These are phyloP conservation scores for Oryzias dopingdopingensis DNA, from an alignment of 2,797 vertebrate genomes.

Conservation along the genomic window DNA sequence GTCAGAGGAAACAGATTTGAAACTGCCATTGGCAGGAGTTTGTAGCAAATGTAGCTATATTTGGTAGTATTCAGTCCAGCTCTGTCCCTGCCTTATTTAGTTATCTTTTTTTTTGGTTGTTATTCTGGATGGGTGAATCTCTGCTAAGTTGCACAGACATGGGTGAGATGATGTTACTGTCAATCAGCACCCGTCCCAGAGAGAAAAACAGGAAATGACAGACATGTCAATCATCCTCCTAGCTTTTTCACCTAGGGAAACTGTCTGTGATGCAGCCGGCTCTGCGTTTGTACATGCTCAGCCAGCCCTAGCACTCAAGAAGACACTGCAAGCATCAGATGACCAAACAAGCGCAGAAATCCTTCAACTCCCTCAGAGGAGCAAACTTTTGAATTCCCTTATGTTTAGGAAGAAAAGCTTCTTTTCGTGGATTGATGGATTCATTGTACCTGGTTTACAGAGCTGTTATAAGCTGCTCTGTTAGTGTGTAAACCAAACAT, in stretches of 20 bases:
- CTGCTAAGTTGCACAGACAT: conserved; percentile 14
- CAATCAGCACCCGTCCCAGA: conserved; percentile 53
- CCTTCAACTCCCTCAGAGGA: conserved; percentile 38
- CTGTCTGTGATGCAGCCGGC: conserved; percentile 28
- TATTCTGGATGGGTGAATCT: conserved; percentile 56
- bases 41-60: conserved; percentile 50
- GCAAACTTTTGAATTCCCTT: conserved; percentile 1
- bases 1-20: too few species aligned
- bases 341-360: conserved; percentile 42
- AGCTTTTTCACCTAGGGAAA: conserved; percentile 48
- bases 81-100: conserved; percentile 15
- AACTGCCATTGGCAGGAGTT: conserved; percentile 65
- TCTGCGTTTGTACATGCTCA: conserved; percentile 34
- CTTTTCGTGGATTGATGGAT: conserved; percentile 51
- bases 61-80: conserved; percentile 58
- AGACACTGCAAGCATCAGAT: conserved; percentile 40
- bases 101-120: conserved; percentile 22
- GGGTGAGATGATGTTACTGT: conserved; percentile 60
- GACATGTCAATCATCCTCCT: conserved; percentile 46
- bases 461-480: conserved; percentile 67
- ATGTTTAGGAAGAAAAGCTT: conserved; percentile 26
- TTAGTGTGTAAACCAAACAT: conserved; percentile 43
- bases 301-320: conserved; percentile 31
- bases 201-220: conserved; percentile 46
- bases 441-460: conserved; percentile 65